Conservation (phyloP, 2,113 vertebrate genomes). For the Lanius collurio region DNA sequence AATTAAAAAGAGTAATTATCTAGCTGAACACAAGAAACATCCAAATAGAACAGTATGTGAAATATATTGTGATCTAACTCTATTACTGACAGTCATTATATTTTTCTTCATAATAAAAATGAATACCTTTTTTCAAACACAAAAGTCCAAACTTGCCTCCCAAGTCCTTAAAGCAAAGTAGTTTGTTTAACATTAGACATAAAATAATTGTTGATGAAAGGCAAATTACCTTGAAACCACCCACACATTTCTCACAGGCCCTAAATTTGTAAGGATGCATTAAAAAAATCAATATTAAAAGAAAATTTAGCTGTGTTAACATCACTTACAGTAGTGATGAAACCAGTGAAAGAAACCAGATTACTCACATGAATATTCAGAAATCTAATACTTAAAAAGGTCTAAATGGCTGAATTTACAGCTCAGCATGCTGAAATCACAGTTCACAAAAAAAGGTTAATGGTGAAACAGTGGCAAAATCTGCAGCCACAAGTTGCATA, state of each 20-base stretch:
- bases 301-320: background rate
- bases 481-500: background rate
- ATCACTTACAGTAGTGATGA: background rate
- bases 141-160: background rate
- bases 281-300: background rate
- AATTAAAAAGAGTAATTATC: background rate
- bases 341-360: background rate
- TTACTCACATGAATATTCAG: background rate
- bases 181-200: background rate
- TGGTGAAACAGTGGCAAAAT: background rate
- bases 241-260: background rate
- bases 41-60: background rate
- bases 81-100: background rate
- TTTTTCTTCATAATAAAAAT: background rate
- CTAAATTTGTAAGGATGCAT: background rate
- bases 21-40: background rate
- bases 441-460: background rate
- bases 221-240: background rate
- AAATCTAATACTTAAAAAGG: background rate
- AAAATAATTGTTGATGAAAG: background rate
- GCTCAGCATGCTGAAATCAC: background rate
- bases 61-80: background rate
- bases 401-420: background rate
- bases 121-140: background rate
- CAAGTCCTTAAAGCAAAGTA: background rate